These are phyloP conservation scores for Bradypodion pumilum DNA, from an alignment of 2,797 vertebrate species.

Conservation along the genomic window DNA sequence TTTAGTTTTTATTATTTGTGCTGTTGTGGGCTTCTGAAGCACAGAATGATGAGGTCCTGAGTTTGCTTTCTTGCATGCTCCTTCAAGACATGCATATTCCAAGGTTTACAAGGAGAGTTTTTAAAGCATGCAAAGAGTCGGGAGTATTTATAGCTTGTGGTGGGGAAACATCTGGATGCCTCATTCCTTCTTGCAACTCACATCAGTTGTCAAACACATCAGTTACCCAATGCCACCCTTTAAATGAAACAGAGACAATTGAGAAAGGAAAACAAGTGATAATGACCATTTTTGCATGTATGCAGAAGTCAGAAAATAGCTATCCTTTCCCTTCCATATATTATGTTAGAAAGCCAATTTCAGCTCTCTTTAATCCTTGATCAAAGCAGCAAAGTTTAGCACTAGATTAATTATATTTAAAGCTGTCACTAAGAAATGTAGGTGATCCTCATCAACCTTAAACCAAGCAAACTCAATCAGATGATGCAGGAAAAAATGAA, in stretches of 20 bases:
- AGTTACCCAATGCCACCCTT: neutral
- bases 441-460: conserved; percentile 47
- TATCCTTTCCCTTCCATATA: neutral
- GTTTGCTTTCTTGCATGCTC: conserved; percentile 19
- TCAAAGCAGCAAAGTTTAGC: conserved; percentile 66
- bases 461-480: conserved; percentile 36
- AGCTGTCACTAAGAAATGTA: conserved; percentile 51
- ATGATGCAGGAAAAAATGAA: conserved; percentile 11
- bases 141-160: neutral
- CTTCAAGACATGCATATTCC: neutral
- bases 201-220: neutral
- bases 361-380: conserved; percentile 68
- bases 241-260: neutral
- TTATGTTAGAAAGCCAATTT: conserved; percentile 50
- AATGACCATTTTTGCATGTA: conserved; percentile 19
- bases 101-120: conserved; percentile 11
- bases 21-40: neutral
- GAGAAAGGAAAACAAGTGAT: neutral
- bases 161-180: neutral
- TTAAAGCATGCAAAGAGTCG: neutral
- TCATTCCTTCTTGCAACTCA: neutral
- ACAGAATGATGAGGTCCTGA: neutral
- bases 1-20: fast-evolving
- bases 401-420: conserved; percentile 63
- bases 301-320: neutral